phyloP scores from a whole-genome alignment of 2,113 vertebrate species.

The Narcine bancroftii region DNA sequence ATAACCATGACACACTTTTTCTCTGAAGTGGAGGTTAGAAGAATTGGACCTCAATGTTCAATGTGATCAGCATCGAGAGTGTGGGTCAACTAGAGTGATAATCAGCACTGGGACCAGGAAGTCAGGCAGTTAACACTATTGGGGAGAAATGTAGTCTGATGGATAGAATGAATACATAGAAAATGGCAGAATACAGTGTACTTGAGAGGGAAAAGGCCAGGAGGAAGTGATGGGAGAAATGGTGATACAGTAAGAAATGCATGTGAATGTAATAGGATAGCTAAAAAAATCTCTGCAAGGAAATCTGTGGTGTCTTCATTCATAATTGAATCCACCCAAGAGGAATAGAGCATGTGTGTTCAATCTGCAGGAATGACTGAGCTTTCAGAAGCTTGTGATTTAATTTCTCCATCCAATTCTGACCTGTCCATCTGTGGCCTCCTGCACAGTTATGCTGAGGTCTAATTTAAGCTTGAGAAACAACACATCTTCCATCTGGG shows the following conservation, averaged over 20 bases:
- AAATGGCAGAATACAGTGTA: background rate
- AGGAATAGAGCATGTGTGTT: too few species aligned
- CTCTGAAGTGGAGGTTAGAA: background rate
- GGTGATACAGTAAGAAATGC: background rate
- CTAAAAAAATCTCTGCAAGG: background rate
- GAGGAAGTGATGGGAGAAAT: background rate
- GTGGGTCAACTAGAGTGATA: background rate
- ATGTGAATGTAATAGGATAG: background rate
- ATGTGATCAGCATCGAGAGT: background rate
- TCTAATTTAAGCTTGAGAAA: too few species aligned
- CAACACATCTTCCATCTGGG: too few species aligned
- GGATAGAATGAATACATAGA: background rate
- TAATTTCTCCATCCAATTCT: too few species aligned
- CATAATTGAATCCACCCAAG: background rate
- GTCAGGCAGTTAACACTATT: background rate
- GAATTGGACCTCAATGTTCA: background rate
- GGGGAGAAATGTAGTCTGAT: background rate
- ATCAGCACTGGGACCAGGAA: background rate
- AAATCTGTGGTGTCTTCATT: background rate
- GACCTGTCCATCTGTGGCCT: too few species aligned
- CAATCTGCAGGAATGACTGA: too few species aligned
- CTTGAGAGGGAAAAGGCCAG: background rate
- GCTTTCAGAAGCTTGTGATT: too few species aligned
- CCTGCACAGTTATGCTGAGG: too few species aligned
- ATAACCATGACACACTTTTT: background rate